phyloP scores from a whole-genome alignment of 2,888 invertebrate genomes.

The Drosophila vallismaia region DNA sequence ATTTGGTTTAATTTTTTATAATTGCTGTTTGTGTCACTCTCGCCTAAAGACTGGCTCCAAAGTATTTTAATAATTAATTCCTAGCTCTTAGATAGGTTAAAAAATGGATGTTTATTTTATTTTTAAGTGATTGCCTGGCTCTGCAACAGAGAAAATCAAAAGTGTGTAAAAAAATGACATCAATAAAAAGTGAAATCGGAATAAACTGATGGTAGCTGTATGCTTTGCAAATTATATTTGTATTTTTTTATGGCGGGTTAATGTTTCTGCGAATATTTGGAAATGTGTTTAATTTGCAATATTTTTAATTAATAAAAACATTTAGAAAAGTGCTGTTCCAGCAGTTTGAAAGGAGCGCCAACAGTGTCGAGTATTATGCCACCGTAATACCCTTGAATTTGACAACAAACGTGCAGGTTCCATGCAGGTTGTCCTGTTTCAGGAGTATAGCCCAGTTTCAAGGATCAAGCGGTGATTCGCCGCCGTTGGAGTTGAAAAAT shows the following conservation, averaged over 20 bases:
- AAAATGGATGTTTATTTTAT: background rate
- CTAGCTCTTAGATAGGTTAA: background rate
- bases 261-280: conserved; percentile 35
- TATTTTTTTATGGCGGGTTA: conserved; percentile 30
- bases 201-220: conserved; percentile 22
- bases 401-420: no score
- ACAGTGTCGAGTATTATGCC: background rate
- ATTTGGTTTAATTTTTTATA: background rate
- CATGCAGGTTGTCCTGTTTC: background rate
- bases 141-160: conserved; percentile 18
- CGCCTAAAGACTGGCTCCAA: conserved; percentile 3
- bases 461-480: conserved; percentile 10
- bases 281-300: conserved; percentile 71
- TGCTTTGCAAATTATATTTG: conserved; percentile 65
- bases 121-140: conserved; percentile 14
- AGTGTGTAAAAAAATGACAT: conserved; percentile 8
- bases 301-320: conserved; percentile 75
- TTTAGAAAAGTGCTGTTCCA: conserved; percentile 67
- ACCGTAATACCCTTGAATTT: conserved; percentile 2
- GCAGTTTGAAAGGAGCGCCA: conserved; percentile 24
- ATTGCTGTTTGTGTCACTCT: background rate
- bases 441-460: conserved; percentile 16
- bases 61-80: conserved; percentile 1
- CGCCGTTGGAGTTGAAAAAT: conserved; percentile 25
- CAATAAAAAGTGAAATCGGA: conserved; percentile 3